phyloP scores from a whole-genome alignment of 2,888 invertebrate genomes.

The Uloborus plumipes region DNA sequence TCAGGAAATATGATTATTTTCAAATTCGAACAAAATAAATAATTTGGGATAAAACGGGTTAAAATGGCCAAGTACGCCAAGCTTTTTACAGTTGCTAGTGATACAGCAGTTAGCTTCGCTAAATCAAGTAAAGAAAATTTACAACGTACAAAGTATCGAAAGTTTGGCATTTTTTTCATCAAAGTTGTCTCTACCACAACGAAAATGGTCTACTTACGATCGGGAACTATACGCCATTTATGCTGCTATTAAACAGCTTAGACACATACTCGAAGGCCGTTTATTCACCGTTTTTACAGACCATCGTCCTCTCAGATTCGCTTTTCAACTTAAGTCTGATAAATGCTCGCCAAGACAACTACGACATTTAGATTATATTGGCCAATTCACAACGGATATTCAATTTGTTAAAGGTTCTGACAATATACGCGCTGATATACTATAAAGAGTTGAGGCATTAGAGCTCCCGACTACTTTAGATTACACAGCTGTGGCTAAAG shows the following conservation, averaged over 20 bases:
- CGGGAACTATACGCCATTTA: not conserved
- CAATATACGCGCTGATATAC: no score
- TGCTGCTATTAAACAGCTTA: not conserved
- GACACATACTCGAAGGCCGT: constrained; percentile 11
- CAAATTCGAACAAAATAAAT: constrained; percentile 3
- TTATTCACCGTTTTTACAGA: not conserved
- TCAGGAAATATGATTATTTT: no score
- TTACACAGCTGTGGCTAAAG: no score
- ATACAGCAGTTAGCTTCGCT: not conserved
- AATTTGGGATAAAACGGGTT: constrained; percentile 5
- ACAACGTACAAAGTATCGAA: not conserved
- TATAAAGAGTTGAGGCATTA: no score
- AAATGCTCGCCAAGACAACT: not conserved
- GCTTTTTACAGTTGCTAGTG: not conserved
- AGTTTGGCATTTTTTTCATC: not conserved
- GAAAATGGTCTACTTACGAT: not conserved
- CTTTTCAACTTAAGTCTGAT: not conserved
- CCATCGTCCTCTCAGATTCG: no score
- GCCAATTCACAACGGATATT: constrained; percentile 3
- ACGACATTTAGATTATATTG: constrained; percentile 11
- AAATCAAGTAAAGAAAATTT: not conserved
- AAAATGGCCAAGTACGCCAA: no score
- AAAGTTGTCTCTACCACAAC: not conserved
- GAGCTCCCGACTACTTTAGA: no score
- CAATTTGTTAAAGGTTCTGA: not conserved